Evolutionary conservation across 2,113 vertebrate species (phyloP).

Genomic region (Delphinus delphis): DNA sequence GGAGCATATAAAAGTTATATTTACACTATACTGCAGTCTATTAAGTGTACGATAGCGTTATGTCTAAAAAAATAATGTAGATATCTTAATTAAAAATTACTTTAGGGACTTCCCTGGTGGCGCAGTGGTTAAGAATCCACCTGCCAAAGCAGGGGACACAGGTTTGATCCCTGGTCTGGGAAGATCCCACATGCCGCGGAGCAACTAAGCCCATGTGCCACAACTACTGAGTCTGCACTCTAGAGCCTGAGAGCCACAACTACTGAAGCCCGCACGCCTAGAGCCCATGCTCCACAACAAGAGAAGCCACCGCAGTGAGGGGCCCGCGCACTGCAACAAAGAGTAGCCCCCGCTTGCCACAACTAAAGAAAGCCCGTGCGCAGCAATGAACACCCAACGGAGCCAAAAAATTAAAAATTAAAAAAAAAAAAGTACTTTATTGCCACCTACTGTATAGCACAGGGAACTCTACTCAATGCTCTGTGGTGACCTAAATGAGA

Average conservation of each 20-base stretch:
- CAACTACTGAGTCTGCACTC: no score
- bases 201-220: background rate
- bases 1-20: background rate
- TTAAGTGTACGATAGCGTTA: no score
- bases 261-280: background rate
- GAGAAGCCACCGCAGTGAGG: background rate
- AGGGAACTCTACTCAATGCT: no score
- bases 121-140: background rate
- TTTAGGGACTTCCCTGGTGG: background rate
- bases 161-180: background rate
- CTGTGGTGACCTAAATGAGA: no score
- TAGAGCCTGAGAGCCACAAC: no score
- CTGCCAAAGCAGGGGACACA: background rate
- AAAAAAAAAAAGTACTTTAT: no score
- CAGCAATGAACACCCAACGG: background rate
- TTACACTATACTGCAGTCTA: background rate
- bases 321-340: accelerated
- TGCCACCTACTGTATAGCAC: no score
- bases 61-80: no score
- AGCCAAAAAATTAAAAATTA: background rate
- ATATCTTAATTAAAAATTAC: background rate
- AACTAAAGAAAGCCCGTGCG: background rate
- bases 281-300: background rate
- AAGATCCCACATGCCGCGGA: background rate
- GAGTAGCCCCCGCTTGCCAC: no score